Evolutionary conservation across 1,140 invertebrate species (phyloP).

Genomic region (Platorchestia sp.): DNA sequence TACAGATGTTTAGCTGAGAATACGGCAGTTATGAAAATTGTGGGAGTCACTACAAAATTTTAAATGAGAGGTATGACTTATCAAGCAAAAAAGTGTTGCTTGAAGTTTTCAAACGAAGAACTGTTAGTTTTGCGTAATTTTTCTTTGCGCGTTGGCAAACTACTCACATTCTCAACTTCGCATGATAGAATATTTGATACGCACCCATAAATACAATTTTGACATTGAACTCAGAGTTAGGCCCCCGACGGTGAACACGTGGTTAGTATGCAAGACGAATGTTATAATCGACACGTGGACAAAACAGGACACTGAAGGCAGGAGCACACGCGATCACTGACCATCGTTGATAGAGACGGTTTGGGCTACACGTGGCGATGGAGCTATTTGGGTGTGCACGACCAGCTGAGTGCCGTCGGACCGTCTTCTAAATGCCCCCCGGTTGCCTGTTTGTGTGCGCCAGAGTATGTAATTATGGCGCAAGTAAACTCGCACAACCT

Average conservation of each 20-base stretch:
- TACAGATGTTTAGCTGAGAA: not conserved
- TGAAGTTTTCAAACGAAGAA: not conserved
- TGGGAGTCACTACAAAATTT: not conserved
- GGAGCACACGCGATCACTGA: constrained; percentile 59
- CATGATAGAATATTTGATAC: not conserved
- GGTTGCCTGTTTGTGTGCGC: constrained; percentile 15
- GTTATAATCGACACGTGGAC: not conserved
- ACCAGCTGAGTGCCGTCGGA: constrained; percentile 58
- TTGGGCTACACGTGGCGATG: constrained; percentile 65
- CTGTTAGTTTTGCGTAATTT: not conserved
- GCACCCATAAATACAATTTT: not conserved
- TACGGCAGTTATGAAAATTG: not conserved
- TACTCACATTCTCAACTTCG: not conserved
- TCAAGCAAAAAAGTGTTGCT: not conserved
- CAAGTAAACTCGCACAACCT: not conserved
- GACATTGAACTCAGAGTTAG: not conserved
- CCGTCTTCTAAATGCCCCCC: constrained; percentile 53
- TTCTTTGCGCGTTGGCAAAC: not conserved
- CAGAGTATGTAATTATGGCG: not conserved
- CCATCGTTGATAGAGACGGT: constrained; percentile 66
- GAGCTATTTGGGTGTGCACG: constrained; percentile 65
- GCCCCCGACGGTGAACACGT: not conserved
- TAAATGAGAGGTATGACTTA: not conserved
- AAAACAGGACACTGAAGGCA: not conserved
- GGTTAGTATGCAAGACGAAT: not conserved